Conservation (phyloP, 2,113 vertebrate species). For the Thymallus thymallus region DNA sequence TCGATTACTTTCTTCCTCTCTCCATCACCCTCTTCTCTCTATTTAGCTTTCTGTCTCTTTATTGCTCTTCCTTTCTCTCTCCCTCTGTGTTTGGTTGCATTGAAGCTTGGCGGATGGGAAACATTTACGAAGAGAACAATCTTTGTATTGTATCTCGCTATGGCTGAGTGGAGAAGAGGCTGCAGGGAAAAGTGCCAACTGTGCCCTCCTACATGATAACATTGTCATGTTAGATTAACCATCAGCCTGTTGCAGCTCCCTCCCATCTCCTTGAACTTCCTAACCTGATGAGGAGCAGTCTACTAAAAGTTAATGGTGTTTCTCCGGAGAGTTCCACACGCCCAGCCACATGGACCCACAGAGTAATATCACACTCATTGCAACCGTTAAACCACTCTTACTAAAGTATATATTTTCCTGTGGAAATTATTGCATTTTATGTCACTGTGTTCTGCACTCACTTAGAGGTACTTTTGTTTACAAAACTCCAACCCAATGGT, state of each 20-base stretch:
- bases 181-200: constrained; percentile 48
- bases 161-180: constrained; percentile 42
- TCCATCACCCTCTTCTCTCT: constrained; percentile 15
- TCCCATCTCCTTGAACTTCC: constrained; percentile 62
- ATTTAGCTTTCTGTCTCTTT: not conserved
- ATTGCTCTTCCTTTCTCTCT: constrained; percentile 17
- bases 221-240: constrained; percentile 69
- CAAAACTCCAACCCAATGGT: not conserved
- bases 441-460: not conserved
- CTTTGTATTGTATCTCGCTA: constrained; percentile 36
- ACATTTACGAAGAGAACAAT: constrained; percentile 45
- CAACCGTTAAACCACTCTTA: constrained; percentile 25
- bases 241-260: constrained; percentile 62
- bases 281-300: constrained; percentile 52
- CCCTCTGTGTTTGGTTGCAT: constrained; percentile 23
- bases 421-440: constrained; percentile 2
- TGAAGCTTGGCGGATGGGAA: constrained; percentile 33
- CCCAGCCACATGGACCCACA: constrained; percentile 6
- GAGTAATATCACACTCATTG: constrained; percentile 12
- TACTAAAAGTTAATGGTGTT: constrained; percentile 66
- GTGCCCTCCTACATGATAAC: constrained; percentile 59
- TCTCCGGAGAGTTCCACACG: constrained; percentile 40
- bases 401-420: constrained; percentile 13
- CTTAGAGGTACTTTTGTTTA: not conserved
- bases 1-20: not conserved